These are phyloP conservation scores for Rotaria sp. DNA, from an alignment of 2,888 invertebrate species.

Conservation along the genomic window DNA sequence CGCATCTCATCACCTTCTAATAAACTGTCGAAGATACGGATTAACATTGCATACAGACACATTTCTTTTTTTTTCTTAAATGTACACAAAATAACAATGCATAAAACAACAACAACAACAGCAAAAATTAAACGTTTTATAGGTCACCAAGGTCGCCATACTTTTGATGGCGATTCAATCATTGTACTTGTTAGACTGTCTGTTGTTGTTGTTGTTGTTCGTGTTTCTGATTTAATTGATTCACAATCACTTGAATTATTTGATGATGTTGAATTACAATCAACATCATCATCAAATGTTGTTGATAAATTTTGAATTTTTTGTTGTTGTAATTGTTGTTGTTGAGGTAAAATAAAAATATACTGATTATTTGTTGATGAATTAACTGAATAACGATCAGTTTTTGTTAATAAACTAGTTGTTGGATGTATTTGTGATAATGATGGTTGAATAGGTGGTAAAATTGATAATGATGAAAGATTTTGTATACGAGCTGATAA, in stretches of 20 bases:
- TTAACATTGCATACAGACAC: constrained; percentile 2
- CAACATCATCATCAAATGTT: background rate
- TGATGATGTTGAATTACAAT: background rate
- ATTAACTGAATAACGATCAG: constrained; percentile 15
- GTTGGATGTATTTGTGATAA: background rate
- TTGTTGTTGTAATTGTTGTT: background rate
- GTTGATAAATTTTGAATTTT: background rate
- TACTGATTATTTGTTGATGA: constrained; percentile 30
- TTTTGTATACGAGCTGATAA: constrained; percentile 18
- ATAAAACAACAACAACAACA: background rate
- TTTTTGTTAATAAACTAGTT: background rate
- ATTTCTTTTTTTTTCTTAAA: background rate
- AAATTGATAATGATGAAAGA: constrained; percentile 1
- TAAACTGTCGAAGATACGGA: background rate
- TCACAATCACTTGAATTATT: constrained; percentile 18
- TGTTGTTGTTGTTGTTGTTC: background rate
- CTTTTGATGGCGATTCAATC: background rate
- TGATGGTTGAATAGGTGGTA: background rate
- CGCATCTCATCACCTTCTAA: background rate
- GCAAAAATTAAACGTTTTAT: background rate
- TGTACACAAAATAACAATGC: constrained; percentile 19
- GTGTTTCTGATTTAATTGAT: background rate
- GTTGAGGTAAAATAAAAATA: constrained; percentile 23
- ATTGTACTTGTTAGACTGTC: background rate
- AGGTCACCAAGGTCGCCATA: constrained; percentile 26